Evolutionary conservation across 2,113 vertebrate species (phyloP), one percentile per base, ranked within the genome.

Genomic region (Vulpes lagopus): DNA sequence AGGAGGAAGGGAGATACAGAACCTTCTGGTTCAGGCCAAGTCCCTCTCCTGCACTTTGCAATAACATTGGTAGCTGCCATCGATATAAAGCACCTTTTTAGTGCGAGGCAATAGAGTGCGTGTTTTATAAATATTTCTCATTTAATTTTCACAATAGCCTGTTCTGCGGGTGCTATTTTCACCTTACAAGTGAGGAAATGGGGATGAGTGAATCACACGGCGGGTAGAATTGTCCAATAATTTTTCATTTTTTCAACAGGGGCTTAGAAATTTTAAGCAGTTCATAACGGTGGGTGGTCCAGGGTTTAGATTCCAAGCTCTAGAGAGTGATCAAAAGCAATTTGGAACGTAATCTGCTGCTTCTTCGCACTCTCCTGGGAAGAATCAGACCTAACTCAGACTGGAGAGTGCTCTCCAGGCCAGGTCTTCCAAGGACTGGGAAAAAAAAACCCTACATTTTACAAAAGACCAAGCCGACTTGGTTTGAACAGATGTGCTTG

Each of bases 251-350:
- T 87, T 93, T 78, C 43, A 90, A 6, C 32, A 55, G 3, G 23
- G 20, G 6, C 65, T 96, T 14, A 79, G 32, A 82, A 86, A 78
- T 93, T 90, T 96, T 64, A 82, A 82, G 9, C 79, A 59, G 43
- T 59, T 97, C 3, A 23, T 79, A 73, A n/a, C 25, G 16, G 30
- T 93, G 8, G 17, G n/a, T 30, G 0, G 60, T n/a, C 30, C 2
- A 12, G 51, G 11, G 38, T 81, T 93, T 90, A 71, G 15, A 81
- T 62, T 67, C 16, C 38, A 96, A 84, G 74, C 10, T 60, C 43
- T 64, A 71, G n/a, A 82, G 80, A 89, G 12, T 73, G 10, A 53
- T 65, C 2, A 25, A 84, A 79, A 79, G 30, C 43, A 95, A 82
- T 76, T 35, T 35, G 35, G 35, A 35, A 35, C 35, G 35, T 35